These are phyloP conservation scores for Esox masquinongy DNA, from an alignment of 2,797 vertebrate species.

Conservation along the genomic window DNA sequence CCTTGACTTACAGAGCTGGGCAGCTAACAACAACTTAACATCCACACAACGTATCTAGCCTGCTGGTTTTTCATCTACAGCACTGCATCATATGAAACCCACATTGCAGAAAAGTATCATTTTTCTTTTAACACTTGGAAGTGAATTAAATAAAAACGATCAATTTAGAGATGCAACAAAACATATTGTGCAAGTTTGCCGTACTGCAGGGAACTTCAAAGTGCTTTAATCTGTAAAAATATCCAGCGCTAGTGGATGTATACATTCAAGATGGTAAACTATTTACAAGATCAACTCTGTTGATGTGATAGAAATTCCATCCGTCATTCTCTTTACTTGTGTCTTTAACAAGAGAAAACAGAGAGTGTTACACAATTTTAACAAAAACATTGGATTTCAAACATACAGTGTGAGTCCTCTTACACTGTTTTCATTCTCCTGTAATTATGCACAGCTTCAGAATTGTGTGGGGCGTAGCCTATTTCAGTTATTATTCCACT, in stretches of 20 bases:
- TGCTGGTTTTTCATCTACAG: neutral
- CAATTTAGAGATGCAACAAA: neutral
- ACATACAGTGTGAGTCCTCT: neutral
- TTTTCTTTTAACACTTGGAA: neutral
- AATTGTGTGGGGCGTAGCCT: neutral
- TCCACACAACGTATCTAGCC: neutral
- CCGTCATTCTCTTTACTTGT: neutral
- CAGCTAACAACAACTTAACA: constrained; percentile 5
- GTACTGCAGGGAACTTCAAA: neutral
- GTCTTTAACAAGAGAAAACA: constrained; percentile 9
- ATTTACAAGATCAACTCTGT: neutral
- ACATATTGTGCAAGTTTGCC: neutral
- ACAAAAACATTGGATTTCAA: neutral
- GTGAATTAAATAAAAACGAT: neutral
- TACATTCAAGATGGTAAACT: neutral
- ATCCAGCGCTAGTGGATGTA: neutral
- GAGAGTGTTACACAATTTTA: neutral
- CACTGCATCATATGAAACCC: neutral
- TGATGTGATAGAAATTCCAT: neutral
- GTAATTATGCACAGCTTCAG: neutral
- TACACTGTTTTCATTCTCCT: neutral
- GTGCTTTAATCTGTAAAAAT: neutral
- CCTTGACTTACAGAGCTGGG: constrained; percentile 5
- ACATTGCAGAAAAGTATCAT: neutral
- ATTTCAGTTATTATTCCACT: neutral